Conservation (phyloP, 1,140 invertebrate species). For the Pseudomyrmex dendroicus region DNA sequence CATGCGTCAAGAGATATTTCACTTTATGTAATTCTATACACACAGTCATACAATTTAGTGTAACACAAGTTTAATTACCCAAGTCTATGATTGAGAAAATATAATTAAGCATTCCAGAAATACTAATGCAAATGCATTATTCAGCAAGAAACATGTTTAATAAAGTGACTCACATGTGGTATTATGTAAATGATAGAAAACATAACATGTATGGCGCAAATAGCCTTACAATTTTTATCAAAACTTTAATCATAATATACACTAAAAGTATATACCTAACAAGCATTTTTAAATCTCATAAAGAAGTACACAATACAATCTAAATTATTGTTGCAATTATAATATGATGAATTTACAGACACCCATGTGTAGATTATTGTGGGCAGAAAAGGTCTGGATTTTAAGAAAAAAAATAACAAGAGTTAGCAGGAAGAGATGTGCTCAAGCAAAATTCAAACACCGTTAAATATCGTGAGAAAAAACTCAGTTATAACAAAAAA, state of each 20-base stretch:
- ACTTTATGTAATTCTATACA: neutral
- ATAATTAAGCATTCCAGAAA: slow-evolving; percentile 51
- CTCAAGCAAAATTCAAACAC: too few species aligned
- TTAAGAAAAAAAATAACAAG: too few species aligned
- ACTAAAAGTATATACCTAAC: too few species aligned
- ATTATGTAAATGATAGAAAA: neutral
- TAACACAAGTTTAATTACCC: neutral
- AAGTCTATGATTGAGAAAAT: slow-evolving; percentile 2
- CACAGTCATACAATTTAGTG: neutral
- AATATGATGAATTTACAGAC: too few species aligned
- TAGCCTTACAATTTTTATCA: neutral
- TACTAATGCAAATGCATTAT: slow-evolving; percentile 35
- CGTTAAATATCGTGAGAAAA: too few species aligned
- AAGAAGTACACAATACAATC: too few species aligned
- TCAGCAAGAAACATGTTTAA: slow-evolving; percentile 3
- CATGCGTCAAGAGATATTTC: neutral
- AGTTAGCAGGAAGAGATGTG: too few species aligned
- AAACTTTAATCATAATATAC: neutral
- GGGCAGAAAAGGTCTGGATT: too few species aligned
- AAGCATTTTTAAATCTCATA: too few species aligned
- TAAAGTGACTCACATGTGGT: neutral
- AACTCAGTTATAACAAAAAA: too few species aligned
- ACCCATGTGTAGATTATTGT: too few species aligned
- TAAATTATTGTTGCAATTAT: too few species aligned
- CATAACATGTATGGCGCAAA: neutral